A percentile compares a stretch with the other conserved stretches of the same genome.
Conservation (phyloP, 2,797 vertebrate species). For the Capromys pilorides region DNA sequence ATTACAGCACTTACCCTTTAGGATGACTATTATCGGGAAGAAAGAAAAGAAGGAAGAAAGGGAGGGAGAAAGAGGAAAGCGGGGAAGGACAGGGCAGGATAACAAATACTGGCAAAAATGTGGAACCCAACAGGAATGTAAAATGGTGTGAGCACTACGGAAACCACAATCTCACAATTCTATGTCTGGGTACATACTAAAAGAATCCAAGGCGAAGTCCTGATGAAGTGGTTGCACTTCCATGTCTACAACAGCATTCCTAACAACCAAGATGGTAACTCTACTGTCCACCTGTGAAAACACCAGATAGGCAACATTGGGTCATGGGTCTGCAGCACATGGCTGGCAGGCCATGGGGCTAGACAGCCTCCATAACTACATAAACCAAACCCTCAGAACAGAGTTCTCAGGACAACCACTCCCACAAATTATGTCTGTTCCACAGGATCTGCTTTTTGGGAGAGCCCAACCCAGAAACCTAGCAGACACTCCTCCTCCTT, state of each 20-base stretch:
- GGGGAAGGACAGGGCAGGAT: not conserved
- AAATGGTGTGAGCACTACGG: not conserved
- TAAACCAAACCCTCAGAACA: too few relatives aligned
- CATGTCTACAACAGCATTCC: not conserved
- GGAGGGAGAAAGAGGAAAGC: not conserved
- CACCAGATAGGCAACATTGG: not conserved
- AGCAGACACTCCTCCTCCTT: not conserved
- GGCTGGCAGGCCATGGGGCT: not conserved
- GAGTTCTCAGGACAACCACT: rapidly evolving
- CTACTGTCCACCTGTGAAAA: not conserved
- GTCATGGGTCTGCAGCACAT: not conserved
- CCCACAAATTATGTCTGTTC: rapidly evolving
- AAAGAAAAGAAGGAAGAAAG: not conserved
- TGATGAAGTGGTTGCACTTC: not conserved
- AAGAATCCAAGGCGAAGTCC: not conserved
- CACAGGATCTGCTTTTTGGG: not conserved
- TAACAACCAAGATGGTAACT: not conserved
- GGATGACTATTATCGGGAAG: not conserved
- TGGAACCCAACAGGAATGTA: not conserved
- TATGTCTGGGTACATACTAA: not conserved
- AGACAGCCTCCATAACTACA: too few relatives aligned
- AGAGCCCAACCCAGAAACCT: not conserved
- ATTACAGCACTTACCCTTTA: not conserved
- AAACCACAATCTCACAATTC: not conserved
- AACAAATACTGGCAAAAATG: not conserved